phyloP scores from a whole-genome alignment of 2,888 invertebrate species.

The Oscheius sp. region DNA sequence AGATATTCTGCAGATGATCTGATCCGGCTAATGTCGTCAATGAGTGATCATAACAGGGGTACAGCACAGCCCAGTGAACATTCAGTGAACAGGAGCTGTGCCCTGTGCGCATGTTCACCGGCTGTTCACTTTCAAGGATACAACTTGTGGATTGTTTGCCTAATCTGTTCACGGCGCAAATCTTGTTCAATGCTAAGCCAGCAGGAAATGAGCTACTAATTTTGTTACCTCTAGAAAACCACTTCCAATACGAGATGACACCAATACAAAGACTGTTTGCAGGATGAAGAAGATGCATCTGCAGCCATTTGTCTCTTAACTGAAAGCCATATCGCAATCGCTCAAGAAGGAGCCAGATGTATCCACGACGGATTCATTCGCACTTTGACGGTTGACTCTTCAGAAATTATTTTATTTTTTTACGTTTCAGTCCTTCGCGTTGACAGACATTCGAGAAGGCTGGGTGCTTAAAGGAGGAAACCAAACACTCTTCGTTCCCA shows the following conservation, averaged over 20 bases:
- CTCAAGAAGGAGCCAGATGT: conserved; percentile 67
- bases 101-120: too few species aligned
- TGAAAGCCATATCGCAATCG: conserved; percentile 41
- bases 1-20: too few species aligned
- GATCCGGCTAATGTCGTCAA: background rate
- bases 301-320: conserved; percentile 28
- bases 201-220: too few species aligned
- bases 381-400: conserved; percentile 43
- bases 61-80: too few species aligned
- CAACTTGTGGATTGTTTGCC: too few species aligned
- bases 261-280: background rate
- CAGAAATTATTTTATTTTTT: background rate
- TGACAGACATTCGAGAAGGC: conserved; percentile 19
- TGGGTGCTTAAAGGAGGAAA: conserved; percentile 25
- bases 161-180: too few species aligned
- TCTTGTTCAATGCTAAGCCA: too few species aligned
- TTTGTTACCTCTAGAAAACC: too few species aligned
- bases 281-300: conserved; percentile 15
- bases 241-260: background rate
- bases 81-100: too few species aligned
- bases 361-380: conserved; percentile 67
- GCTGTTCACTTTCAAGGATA: too few species aligned
- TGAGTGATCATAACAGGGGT: too few species aligned
- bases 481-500: background rate
- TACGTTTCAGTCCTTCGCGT: conserved; percentile 15